Conservation (phyloP, 2,797 vertebrate species). For the Pipistrellus kuhlii region DNA sequence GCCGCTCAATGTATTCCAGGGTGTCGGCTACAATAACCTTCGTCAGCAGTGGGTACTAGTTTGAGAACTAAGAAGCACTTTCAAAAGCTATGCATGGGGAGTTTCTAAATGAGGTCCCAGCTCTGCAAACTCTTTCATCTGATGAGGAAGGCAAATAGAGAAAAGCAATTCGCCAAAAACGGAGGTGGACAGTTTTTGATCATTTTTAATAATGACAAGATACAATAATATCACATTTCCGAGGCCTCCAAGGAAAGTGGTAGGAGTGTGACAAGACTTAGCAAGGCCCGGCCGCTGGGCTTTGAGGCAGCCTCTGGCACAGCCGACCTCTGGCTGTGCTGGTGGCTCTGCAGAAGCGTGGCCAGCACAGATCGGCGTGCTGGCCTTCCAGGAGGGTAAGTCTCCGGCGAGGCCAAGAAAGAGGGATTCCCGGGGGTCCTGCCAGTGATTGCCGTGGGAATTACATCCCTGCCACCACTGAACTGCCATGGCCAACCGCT, state of each 20-base stretch:
- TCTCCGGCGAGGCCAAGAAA: constrained; percentile 53
- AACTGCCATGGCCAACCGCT: not conserved
- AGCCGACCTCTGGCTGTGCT: not conserved
- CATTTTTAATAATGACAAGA: constrained; percentile 7
- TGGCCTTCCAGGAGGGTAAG: constrained; percentile 62
- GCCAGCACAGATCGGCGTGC: not conserved
- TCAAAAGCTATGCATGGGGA: not conserved
- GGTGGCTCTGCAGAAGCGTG: not conserved
- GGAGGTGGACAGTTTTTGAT: not conserved
- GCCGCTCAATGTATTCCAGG: not conserved
- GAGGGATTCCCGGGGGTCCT: constrained; percentile 17
- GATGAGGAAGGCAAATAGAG: not conserved
- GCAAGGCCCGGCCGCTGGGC: not conserved
- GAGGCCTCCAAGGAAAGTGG: not conserved
- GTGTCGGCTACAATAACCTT: not conserved
- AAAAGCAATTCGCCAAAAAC: constrained; percentile 32
- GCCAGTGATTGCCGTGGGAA: not conserved
- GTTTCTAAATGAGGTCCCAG: constrained; percentile 11
- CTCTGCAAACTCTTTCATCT: not conserved
- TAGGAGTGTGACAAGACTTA: not conserved
- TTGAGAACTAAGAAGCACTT: constrained; percentile 49
- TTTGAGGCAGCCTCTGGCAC: not conserved
- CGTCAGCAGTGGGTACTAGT: not conserved
- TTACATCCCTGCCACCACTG: not conserved
- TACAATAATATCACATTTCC: not conserved